These are phyloP conservation scores for Coregonus clupeaformis DNA, from an alignment of 2,113 vertebrate species.

Conservation along the genomic window DNA sequence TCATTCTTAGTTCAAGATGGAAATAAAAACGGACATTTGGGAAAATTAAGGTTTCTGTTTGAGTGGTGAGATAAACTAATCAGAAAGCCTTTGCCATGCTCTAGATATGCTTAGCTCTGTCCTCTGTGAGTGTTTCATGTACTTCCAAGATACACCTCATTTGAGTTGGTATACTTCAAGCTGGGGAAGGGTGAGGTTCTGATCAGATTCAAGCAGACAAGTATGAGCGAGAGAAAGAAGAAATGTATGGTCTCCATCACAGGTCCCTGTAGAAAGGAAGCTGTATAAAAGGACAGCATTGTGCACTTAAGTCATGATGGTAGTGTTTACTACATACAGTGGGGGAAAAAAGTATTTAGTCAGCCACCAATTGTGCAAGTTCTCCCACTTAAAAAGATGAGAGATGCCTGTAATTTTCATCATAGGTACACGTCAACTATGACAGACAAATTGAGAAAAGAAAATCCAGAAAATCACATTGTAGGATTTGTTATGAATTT, in stretches of 20 bases:
- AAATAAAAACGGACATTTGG: neutral
- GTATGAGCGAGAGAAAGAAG: conserved; percentile 13
- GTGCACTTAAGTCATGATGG: conserved; percentile 10
- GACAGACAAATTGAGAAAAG: too few species aligned
- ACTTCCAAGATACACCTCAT: conserved; percentile 47
- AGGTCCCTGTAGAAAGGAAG: conserved; percentile 2
- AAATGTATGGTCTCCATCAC: conserved; percentile 16
- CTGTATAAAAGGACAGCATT: conserved; percentile 27
- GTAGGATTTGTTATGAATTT: too few species aligned
- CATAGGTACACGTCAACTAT: too few species aligned
- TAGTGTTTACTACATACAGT: conserved; percentile 20
- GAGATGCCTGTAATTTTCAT: too few species aligned
- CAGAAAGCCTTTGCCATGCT: conserved; percentile 30
- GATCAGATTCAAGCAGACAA: conserved; percentile 34
- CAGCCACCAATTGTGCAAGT: too few species aligned
- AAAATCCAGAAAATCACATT: too few species aligned
- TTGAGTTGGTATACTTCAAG: conserved; percentile 39
- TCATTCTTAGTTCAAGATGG: neutral
- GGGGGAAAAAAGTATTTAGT: too few species aligned
- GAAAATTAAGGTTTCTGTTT: conserved; percentile 18
- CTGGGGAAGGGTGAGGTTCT: conserved; percentile 15
- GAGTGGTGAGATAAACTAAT: conserved; percentile 5
- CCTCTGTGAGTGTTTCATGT: conserved; percentile 38
- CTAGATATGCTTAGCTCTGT: conserved; percentile 46
- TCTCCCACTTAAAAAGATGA: too few species aligned